These are phyloP conservation scores for Fragariocoptes setiger DNA, from an alignment of 1,140 invertebrate species.

Conservation along the genomic window DNA sequence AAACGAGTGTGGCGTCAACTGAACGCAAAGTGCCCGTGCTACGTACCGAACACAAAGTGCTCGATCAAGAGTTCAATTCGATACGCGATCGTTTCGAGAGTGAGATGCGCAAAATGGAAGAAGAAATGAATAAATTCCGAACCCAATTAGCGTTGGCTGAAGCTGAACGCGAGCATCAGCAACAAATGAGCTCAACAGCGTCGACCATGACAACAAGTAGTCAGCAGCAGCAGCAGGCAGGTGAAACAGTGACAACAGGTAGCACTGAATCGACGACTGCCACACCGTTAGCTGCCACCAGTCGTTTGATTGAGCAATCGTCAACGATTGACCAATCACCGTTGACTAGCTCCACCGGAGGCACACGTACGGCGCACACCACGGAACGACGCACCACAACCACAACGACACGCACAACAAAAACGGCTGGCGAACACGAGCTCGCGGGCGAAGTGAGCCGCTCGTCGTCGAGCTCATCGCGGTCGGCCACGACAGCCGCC, in stretches of 20 bases:
- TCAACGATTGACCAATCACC: too few relatives aligned
- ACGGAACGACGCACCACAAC: too few relatives aligned
- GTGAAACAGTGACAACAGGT: not conserved
- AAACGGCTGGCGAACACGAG: not conserved
- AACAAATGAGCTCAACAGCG: not conserved
- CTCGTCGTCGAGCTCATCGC: not conserved
- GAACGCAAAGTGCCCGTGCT: constrained; percentile 35
- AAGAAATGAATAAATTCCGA: constrained; percentile 83
- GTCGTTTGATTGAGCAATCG: too few relatives aligned
- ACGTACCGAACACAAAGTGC: constrained; percentile 66
- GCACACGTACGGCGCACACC: too few relatives aligned
- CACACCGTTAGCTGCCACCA: too few relatives aligned
- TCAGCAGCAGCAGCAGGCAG: not conserved
- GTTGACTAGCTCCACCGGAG: too few relatives aligned
- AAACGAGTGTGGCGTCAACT: constrained; percentile 8
- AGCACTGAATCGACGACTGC: too few relatives aligned
- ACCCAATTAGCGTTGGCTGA: constrained; percentile 49
- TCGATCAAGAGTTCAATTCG: constrained; percentile 79
- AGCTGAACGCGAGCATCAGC: not conserved
- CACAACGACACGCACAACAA: not conserved
- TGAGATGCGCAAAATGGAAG: constrained; percentile 91
- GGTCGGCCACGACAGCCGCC: not conserved
- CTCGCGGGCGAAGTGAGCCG: not conserved
- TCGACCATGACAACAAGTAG: not conserved
- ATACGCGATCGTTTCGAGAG: constrained; percentile 76